phyloP scores from a whole-genome alignment of 2,113 vertebrate species.

The Gambusia affinis region DNA sequence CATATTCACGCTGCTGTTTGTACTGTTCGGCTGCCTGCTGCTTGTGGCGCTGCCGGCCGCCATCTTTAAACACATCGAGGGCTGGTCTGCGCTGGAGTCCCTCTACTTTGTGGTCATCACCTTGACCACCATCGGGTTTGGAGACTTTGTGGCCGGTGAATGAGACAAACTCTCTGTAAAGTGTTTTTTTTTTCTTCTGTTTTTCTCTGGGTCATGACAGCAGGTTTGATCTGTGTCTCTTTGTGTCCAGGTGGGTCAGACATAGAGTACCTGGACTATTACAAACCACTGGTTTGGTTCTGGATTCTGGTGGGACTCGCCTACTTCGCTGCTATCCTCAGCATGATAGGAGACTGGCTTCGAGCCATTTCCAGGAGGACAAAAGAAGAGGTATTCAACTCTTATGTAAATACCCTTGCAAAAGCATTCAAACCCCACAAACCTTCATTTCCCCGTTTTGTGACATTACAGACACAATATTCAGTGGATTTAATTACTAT shows the following conservation, averaged over 20 bases:
- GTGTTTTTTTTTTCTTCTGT: background rate
- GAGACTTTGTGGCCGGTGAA: slow-evolving; percentile 94
- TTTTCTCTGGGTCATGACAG: background rate
- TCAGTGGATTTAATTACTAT: too few relatives aligned
- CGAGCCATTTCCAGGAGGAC: slow-evolving; percentile 93
- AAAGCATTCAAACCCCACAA: too few relatives aligned
- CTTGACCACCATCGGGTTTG: slow-evolving; percentile 87
- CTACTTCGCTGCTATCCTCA: slow-evolving; percentile 95
- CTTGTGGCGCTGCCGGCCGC: slow-evolving; percentile 87
- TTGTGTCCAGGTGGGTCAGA: slow-evolving; percentile 87
- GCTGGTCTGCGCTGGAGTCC: slow-evolving; percentile 91
- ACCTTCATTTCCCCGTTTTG: too few relatives aligned
- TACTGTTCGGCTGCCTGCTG: slow-evolving; percentile 91
- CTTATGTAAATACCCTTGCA: too few relatives aligned
- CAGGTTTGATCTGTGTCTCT: background rate
- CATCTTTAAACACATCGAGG: slow-evolving; percentile 91
- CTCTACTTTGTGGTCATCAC: slow-evolving; percentile 94
- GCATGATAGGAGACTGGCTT: slow-evolving; percentile 97
- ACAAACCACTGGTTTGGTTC: slow-evolving; percentile 95
- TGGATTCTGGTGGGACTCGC: slow-evolving; percentile 96
- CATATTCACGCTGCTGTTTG: slow-evolving; percentile 95
- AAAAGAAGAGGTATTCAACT: slow-evolving; percentile 89
- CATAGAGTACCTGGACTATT: slow-evolving; percentile 91
- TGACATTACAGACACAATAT: too few relatives aligned
- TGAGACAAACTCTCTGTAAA: background rate